phyloP scores from a whole-genome alignment of 1,140 invertebrate species.

The Hirudo medicinalis region DNA sequence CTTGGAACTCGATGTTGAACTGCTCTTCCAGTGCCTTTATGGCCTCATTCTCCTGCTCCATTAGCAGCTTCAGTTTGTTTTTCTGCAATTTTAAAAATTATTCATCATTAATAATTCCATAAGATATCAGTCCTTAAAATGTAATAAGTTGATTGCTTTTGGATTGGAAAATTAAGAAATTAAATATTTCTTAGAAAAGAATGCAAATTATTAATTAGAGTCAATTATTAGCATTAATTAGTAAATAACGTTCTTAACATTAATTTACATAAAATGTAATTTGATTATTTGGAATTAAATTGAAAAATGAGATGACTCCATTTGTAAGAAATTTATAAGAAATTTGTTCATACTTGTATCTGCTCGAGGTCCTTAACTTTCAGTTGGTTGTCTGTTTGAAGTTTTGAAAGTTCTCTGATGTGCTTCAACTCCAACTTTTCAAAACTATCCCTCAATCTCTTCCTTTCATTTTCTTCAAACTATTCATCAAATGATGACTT shows the following conservation, averaged over 20 bases:
- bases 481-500: not conserved
- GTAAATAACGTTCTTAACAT: no score
- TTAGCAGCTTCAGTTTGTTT: slow-evolving; percentile 1
- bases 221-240: no score
- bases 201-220: no score
- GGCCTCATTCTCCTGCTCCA: not conserved
- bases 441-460: not conserved
- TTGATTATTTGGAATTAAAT: no score
- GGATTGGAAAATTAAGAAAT: no score
- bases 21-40: not conserved
- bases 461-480: slow-evolving; percentile 6
- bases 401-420: not conserved
- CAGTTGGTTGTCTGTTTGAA: slow-evolving; percentile 7
- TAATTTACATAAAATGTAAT: no score
- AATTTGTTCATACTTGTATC: not conserved
- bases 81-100: not conserved
- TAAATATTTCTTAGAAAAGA: no score
- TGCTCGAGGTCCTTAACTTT: slow-evolving; percentile 6
- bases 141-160: no score
- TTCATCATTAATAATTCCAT: no score
- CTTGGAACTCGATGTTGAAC: not conserved
- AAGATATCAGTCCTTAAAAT: no score
- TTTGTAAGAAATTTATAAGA: no score
- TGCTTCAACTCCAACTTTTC: slow-evolving; percentile 6
- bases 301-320: no score